These are phyloP conservation scores for Cataglyphis altisquamis DNA, from an alignment of 2,888 invertebrate species.

Conservation along the genomic window DNA sequence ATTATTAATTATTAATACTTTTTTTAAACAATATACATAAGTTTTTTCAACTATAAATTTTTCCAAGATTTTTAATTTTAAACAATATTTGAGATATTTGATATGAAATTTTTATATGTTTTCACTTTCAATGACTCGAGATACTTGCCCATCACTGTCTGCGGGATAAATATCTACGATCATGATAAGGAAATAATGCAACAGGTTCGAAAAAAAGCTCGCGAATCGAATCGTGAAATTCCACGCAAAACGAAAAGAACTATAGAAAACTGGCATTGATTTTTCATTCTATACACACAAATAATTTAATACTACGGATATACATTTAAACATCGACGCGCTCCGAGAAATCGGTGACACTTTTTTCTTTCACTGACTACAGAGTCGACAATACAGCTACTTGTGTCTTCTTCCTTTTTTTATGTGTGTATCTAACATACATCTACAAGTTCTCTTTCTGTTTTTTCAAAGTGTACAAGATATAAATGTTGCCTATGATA, in stretches of 20 bases:
- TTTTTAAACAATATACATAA: background rate
- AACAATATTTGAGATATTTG: background rate
- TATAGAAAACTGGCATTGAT: slow-evolving; percentile 72
- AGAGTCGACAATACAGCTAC: slow-evolving; percentile 69
- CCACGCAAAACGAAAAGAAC: slow-evolving; percentile 60
- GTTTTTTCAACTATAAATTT: background rate
- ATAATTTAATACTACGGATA: slow-evolving; percentile 82
- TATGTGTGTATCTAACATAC: background rate
- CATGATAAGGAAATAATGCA: background rate
- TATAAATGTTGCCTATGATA: background rate
- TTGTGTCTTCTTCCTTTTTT: background rate
- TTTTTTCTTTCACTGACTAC: slow-evolving; percentile 64
- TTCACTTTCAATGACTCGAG: background rate
- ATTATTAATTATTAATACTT: background rate
- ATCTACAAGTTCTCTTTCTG: background rate
- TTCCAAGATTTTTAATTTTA: background rate
- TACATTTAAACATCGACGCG: slow-evolving; percentile 73
- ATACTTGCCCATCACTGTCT: background rate
- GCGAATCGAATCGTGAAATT: background rate
- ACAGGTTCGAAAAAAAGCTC: background rate
- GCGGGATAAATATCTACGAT: background rate
- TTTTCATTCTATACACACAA: slow-evolving; percentile 77
- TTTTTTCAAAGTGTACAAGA: slow-evolving; percentile 7
- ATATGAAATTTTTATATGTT: background rate
- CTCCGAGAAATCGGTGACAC: slow-evolving; percentile 59